Percentiles rank a stretch among this genome's conserved stretches.
These are phyloP conservation scores for Antheraea mylitta DNA, from an alignment of 1,140 invertebrate genomes.

Conservation along the genomic window DNA sequence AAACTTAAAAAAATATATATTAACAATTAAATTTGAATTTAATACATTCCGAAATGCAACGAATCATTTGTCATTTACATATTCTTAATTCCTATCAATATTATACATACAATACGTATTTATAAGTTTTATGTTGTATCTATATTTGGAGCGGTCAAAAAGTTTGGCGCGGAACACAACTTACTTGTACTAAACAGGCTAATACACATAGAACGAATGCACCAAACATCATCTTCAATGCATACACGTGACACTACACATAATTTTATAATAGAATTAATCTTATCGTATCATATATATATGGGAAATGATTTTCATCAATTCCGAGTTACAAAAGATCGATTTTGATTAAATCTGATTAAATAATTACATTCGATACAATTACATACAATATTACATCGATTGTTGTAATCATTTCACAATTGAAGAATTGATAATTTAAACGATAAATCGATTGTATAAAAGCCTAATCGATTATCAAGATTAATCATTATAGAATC, in stretches of 20 bases:
- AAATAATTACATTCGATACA: not conserved
- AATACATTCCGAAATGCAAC: no score
- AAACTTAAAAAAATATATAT: no score
- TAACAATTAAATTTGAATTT: no score
- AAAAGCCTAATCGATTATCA: slow-evolving; percentile 1
- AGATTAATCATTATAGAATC: not conserved
- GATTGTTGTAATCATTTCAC: not conserved
- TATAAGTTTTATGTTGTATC: no score
- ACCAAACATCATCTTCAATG: not conserved
- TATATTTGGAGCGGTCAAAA: not conserved
- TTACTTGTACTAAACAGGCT: not conserved
- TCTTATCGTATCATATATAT: not conserved
- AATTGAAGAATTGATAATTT: not conserved
- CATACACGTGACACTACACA: not conserved
- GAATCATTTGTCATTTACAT: no score
- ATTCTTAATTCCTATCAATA: no score
- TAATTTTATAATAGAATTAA: not conserved
- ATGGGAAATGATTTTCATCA: not conserved
- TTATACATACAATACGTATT: no score
- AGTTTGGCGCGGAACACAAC: not conserved
- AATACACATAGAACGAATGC: not conserved
- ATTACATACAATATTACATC: not conserved
- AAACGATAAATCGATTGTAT: not conserved
- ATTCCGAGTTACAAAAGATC: not conserved
- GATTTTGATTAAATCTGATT: not conserved